Conservation (phyloP, 2,888 invertebrate genomes). For the Tachina fera region DNA sequence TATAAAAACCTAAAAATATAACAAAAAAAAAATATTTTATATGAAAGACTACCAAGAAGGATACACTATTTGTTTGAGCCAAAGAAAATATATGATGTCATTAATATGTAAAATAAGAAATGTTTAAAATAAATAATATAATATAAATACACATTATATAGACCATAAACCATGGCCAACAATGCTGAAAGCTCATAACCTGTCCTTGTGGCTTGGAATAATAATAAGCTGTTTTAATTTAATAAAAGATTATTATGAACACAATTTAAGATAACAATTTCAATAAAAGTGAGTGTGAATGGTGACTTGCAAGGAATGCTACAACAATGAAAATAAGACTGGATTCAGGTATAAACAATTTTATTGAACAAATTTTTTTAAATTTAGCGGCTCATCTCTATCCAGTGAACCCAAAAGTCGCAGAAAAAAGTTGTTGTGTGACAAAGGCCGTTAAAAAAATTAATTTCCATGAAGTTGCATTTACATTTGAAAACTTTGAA, state of each 20-base stretch:
- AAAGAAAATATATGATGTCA: slow-evolving; percentile 20
- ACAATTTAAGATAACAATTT: slow-evolving; percentile 1
- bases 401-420: no score
- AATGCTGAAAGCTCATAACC: slow-evolving; percentile 62
- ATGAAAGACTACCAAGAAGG: slow-evolving; percentile 52
- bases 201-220: slow-evolving; percentile 59
- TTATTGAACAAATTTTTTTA: no score
- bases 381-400: no score
- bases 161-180: slow-evolving; percentile 61
- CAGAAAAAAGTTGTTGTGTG: no score
- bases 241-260: slow-evolving; percentile 3
- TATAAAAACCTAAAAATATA: background rate
- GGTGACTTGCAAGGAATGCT: background rate
- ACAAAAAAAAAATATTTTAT: slow-evolving; percentile 36
- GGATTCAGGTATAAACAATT: no score
- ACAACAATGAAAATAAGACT: background rate
- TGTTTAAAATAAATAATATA: slow-evolving; percentile 22
- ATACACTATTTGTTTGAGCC: slow-evolving; percentile 20
- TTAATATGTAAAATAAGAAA: background rate
- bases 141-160: slow-evolving; percentile 35
- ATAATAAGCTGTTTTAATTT: slow-evolving; percentile 47
- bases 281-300: background rate
- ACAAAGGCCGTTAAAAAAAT: no score
- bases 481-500: no score
- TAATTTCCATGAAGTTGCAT: no score